Evolutionary conservation across 2,888 invertebrate genomes (phyloP).

Genomic region (Oxycera nigricornis): DNA sequence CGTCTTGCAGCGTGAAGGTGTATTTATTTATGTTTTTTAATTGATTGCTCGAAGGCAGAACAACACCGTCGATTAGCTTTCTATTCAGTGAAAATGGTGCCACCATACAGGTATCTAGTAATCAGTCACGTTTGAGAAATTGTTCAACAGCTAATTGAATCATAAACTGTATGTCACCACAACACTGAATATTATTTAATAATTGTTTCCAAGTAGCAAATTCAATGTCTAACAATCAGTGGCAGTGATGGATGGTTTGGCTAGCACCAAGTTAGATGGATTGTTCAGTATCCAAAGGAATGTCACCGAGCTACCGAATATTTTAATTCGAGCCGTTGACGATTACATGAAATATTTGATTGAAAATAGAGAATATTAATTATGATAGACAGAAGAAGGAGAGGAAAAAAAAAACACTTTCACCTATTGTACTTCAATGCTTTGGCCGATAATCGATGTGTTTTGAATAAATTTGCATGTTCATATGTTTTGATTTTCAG

Average conservation of each 20-base stretch:
- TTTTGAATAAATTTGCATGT: background rate
- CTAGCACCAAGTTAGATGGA: background rate
- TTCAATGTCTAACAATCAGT: background rate
- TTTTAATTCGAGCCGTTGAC: background rate
- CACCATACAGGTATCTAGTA: background rate
- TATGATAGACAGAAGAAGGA: background rate
- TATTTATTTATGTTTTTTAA: constrained; percentile 11
- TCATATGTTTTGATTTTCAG: too few relatives aligned
- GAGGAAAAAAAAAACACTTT: background rate
- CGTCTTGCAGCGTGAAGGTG: too few relatives aligned
- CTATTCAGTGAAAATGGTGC: background rate
- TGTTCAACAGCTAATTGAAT: background rate
- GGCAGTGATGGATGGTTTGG: background rate
- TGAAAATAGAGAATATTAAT: background rate
- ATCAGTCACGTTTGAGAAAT: background rate
- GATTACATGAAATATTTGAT: background rate
- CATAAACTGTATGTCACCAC: background rate
- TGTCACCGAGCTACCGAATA: background rate
- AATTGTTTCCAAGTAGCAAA: background rate
- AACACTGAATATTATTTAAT: background rate
- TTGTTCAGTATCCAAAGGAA: background rate
- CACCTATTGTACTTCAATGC: background rate
- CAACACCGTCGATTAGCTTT: background rate
- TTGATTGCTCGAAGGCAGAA: background rate
- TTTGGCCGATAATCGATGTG: background rate